phyloP scores from a whole-genome alignment of 2,888 invertebrate genomes.

The Meiosimyza platycephala region DNA sequence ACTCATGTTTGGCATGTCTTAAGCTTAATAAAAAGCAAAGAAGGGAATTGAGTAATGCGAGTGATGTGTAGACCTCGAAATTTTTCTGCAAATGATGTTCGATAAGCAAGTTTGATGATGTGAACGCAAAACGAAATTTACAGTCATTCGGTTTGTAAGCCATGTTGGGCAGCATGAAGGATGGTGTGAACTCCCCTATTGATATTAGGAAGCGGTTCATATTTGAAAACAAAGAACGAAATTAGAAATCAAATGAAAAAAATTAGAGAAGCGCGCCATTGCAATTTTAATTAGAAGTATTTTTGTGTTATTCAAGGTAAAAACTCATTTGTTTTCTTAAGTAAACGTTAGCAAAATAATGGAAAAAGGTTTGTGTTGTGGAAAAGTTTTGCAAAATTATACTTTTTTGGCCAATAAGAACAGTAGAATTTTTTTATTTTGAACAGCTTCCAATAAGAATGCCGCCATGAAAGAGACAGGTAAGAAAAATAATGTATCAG shows the following conservation, averaged over 20 bases:
- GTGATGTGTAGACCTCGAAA: too few relatives aligned
- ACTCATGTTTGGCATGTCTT: too few relatives aligned
- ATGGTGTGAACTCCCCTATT: too few relatives aligned
- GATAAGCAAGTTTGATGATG: too few relatives aligned
- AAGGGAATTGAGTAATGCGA: too few relatives aligned
- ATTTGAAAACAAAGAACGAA: slow-evolving; percentile 30
- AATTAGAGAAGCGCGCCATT: background rate
- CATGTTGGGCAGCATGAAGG: too few relatives aligned
- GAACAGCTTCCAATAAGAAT: background rate
- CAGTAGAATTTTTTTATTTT: background rate
- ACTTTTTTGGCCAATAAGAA: too few relatives aligned
- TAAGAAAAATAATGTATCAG: background rate
- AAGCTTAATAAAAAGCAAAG: too few relatives aligned
- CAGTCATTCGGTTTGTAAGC: too few relatives aligned
- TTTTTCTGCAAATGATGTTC: too few relatives aligned
- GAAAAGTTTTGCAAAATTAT: too few relatives aligned
- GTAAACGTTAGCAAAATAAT: background rate
- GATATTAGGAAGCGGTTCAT: slow-evolving; percentile 13
- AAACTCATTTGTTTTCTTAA: background rate
- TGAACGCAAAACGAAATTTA: too few relatives aligned
- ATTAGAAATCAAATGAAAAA: slow-evolving; percentile 15
- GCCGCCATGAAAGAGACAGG: background rate
- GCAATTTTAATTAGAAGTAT: slow-evolving; percentile 1
- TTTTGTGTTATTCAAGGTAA: background rate
- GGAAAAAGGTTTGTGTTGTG: background rate